Conservation (phyloP, 1,140 invertebrate genomes). For the Apis laboriosa region DNA sequence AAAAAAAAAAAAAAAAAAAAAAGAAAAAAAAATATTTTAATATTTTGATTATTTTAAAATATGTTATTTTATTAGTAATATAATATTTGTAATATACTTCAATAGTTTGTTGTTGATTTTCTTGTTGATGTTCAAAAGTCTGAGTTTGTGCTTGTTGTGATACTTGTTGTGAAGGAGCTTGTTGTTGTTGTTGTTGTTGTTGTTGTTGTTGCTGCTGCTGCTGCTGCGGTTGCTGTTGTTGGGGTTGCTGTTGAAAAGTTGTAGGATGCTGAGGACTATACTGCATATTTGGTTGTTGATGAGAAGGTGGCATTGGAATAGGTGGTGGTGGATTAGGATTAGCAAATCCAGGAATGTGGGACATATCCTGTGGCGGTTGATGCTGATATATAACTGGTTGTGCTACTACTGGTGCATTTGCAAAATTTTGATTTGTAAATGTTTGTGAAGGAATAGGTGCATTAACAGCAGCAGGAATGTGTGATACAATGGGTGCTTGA, state of each 20-base stretch:
- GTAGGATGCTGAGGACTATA: slow-evolving; percentile 75
- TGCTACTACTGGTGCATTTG: slow-evolving; percentile 76
- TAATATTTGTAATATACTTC: slow-evolving; percentile 53
- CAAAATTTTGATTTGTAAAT: slow-evolving; percentile 89
- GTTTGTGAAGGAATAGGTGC: slow-evolving; percentile 88
- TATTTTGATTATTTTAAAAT: not conserved
- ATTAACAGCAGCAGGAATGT: slow-evolving; percentile 82
- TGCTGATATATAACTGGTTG: slow-evolving; percentile 77
- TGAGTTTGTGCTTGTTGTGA: slow-evolving; percentile 60
- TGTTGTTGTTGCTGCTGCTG: slow-evolving; percentile 46
- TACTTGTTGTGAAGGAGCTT: slow-evolving; percentile 50
- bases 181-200: slow-evolving; percentile 42
- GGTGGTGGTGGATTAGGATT: slow-evolving; percentile 79
- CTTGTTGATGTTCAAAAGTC: slow-evolving; percentile 61
- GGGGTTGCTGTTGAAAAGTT: slow-evolving; percentile 59
- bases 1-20: not conserved
- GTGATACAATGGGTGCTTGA: slow-evolving; percentile 74
- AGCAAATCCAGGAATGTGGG: slow-evolving; percentile 78
- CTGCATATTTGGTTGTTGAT: slow-evolving; percentile 74
- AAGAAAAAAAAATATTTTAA: not conserved
- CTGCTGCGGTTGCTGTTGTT: slow-evolving; percentile 44
- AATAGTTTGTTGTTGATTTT: slow-evolving; percentile 54
- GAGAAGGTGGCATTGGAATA: slow-evolving; percentile 78
- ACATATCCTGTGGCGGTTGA: slow-evolving; percentile 75
- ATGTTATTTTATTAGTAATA: not conserved